Conservation (phyloP, 2,888 invertebrate genomes). For the Apocheima hispidaria region DNA sequence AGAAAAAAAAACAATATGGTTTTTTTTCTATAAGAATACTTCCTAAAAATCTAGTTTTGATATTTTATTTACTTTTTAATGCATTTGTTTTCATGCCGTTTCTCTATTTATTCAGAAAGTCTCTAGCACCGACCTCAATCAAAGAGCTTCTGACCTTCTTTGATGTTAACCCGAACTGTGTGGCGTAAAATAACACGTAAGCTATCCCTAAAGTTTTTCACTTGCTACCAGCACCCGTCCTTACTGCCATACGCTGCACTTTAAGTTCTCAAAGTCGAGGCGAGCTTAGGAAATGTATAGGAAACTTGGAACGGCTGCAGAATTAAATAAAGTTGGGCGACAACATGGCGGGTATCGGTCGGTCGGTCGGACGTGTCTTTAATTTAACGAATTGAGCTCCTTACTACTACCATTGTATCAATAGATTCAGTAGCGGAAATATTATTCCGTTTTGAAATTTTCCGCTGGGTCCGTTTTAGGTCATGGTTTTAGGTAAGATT, state of each 20-base stretch:
- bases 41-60: no score
- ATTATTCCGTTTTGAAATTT: background rate
- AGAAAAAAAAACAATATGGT: no score
- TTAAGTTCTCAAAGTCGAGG: constrained; percentile 25
- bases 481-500: background rate
- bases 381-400: constrained; percentile 22
- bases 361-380: constrained; percentile 29
- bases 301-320: constrained; percentile 24
- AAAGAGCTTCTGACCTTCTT: no score
- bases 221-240: background rate
- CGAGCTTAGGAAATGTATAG: constrained; percentile 36
- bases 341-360: constrained; percentile 39
- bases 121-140: no score
- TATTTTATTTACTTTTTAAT: no score
- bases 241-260: constrained; percentile 9
- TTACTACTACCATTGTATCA: constrained; percentile 3
- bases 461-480: background rate
- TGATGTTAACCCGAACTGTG: no score
- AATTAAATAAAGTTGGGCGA: constrained; percentile 40
- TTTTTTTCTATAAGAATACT: no score
- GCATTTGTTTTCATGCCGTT: no score
- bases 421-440: constrained; percentile 3
- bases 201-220: background rate
- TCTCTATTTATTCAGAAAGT: no score
- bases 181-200: no score